Evolutionary conservation across 2,888 invertebrate genomes (phyloP).

Genomic region (Trypoxylon attenuatum): DNA sequence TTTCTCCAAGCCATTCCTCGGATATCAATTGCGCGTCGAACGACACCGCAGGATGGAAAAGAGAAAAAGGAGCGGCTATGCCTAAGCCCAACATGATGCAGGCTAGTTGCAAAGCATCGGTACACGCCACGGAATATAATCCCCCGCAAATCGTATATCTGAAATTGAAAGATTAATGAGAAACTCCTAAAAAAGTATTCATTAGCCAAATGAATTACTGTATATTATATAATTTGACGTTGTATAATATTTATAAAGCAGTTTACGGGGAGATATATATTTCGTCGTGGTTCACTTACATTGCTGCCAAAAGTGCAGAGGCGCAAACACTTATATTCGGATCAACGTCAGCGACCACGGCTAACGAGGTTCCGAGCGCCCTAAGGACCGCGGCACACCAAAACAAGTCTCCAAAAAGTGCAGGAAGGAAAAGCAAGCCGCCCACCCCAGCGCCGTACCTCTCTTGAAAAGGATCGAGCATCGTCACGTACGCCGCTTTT

Average conservation of each 20-base stretch:
- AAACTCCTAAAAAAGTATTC: no score
- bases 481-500: slow-evolving; percentile 81
- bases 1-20: slow-evolving; percentile 77
- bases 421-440: slow-evolving; percentile 80
- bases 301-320: slow-evolving; percentile 65
- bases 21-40: slow-evolving; percentile 66
- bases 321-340: slow-evolving; percentile 66
- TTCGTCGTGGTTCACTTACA: slow-evolving; percentile 59
- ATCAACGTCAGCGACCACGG: slow-evolving; percentile 68
- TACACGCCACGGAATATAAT: slow-evolving; percentile 83
- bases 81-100: slow-evolving; percentile 82
- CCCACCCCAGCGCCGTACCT: slow-evolving; percentile 82
- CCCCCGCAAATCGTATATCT: slow-evolving; percentile 83
- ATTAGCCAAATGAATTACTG: no score
- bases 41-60: slow-evolving; percentile 77
- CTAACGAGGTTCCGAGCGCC: slow-evolving; percentile 77
- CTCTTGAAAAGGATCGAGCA: slow-evolving; percentile 84
- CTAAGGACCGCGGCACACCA: slow-evolving; percentile 83
- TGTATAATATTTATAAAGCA: no score
- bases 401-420: slow-evolving; percentile 83
- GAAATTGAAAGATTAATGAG: slow-evolving; percentile 9
- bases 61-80: slow-evolving; percentile 80
- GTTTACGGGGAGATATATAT: slow-evolving; percentile 5
- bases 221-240: no score
- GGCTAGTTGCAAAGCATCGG: slow-evolving; percentile 82